A percentile compares a stretch with the other conserved stretches of the same genome.
Conservation (phyloP, 2,113 vertebrate species). For the Silurus glanis region DNA sequence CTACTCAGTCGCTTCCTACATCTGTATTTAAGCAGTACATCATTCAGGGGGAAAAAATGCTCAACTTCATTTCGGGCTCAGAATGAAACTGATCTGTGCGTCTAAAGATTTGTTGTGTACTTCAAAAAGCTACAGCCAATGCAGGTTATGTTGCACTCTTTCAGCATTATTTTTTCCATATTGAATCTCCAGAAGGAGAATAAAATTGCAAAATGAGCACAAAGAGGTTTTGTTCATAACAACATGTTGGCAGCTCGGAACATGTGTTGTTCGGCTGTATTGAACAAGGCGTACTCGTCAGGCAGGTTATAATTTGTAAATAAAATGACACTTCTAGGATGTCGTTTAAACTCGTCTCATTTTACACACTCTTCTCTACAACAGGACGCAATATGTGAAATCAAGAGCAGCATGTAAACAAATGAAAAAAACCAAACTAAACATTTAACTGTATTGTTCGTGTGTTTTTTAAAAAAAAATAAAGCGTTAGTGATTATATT, state of each 20-base stretch:
- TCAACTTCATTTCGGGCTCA: not conserved
- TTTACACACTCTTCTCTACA: not conserved
- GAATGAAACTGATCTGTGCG: not conserved
- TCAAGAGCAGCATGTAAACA: not conserved
- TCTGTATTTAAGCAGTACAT: conserved; percentile 31
- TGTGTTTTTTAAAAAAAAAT: not conserved
- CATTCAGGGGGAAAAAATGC: no score
- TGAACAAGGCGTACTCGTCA: not conserved
- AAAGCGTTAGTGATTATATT: not conserved
- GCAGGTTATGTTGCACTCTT: not conserved
- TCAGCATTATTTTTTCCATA: not conserved
- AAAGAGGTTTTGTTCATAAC: not conserved
- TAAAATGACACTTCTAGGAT: not conserved
- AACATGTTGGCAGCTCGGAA: not conserved
- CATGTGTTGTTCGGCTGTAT: not conserved
- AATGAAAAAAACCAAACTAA: not conserved
- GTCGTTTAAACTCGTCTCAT: not conserved
- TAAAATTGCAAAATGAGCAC: not conserved
- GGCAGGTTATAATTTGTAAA: conserved; percentile 17
- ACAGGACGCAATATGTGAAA: not conserved
- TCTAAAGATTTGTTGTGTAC: not conserved
- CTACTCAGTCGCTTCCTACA: not conserved
- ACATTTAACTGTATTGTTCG: not conserved
- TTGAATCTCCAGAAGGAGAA: not conserved
- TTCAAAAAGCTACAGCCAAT: not conserved